phyloP scores from a whole-genome alignment of 2,888 invertebrate species.

The Dasypogon diadema region DNA sequence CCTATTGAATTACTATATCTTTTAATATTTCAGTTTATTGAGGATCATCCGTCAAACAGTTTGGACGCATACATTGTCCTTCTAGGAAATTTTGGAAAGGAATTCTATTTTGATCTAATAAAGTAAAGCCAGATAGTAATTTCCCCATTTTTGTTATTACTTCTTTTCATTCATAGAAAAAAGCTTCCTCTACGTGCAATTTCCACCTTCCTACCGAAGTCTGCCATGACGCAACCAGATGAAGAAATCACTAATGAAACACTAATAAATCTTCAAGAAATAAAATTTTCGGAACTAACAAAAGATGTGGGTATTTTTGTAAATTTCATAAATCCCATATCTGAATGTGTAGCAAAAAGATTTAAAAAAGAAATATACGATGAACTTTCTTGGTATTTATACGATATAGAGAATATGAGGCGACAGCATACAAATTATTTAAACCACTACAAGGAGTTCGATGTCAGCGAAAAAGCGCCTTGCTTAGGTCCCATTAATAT shows the following conservation, averaged over 20 bases:
- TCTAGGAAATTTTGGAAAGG: slow-evolving; percentile 39
- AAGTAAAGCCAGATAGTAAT: slow-evolving; percentile 8
- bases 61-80: slow-evolving; percentile 38
- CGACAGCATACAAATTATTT: slow-evolving; percentile 43
- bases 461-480: not conserved
- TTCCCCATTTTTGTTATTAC: not conserved
- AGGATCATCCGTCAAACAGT: slow-evolving; percentile 43
- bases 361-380: slow-evolving; percentile 33
- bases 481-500: not conserved
- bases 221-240: not conserved
- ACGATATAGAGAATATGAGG: slow-evolving; percentile 37
- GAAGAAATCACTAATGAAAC: not conserved
- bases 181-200: not conserved
- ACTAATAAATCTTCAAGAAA: not conserved
- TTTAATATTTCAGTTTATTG: slow-evolving; percentile 37
- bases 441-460: slow-evolving; percentile 22
- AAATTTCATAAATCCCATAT: not conserved
- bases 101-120: slow-evolving; percentile 12
- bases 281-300: not conserved
- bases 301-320: not conserved
- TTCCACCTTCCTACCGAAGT: not conserved
- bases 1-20: too few species aligned
- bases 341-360: slow-evolving; percentile 13
- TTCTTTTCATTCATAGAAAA: not conserved
- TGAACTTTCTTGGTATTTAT: slow-evolving; percentile 47